Evolutionary conservation across 2,888 invertebrate species (phyloP), one percentile per base, ranked within the genome.

Genomic region (Disparrhopalites patrizii): DNA sequence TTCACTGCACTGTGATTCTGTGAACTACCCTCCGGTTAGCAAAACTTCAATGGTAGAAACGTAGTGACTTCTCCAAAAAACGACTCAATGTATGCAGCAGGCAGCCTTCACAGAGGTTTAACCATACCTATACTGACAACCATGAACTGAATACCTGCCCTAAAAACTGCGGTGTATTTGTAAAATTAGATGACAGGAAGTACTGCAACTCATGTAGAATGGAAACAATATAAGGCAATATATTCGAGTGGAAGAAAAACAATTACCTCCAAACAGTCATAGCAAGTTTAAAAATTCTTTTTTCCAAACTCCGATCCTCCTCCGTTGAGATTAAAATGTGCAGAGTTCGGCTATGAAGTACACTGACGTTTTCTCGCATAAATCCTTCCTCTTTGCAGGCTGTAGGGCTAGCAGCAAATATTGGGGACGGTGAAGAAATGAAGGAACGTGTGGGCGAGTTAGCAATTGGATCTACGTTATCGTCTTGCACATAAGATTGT

Each of bases 271-370:
- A 18, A 28, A 54, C 54, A 18, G n/a, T 54, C 31, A 31, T 54
- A 10, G 31, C n/a, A n/a, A 54, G 54, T 31, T 54, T 54, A 23
- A 54, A 18, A 30, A 54, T 31, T 54, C 54, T 28, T 54, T 54
- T 54, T 28, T 27, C 31, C 31, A 31, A 54, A 13, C 20, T 54
- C 2, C 31, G 54, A 31, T 54, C 31, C 33, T 31, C 54, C 7
- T 54, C 54, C 20, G 54, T 54, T 15, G 20, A 31, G 30, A 54
- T 31, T 31, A 31, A 28, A 31, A 27, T 31, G 10, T 54, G 54
- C 28, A 54, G 20, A 15, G 31, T 54, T 30, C 28, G 54, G 33
- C 33, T 33, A 18, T 54, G 54, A 31, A 3, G 28, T 15, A 54
- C 1, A 18, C 28, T 28, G 18, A 54, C 20, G 20, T 54, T 30